phyloP scores from a whole-genome alignment of 2,888 invertebrate genomes.

The Caenorhabditis wallacei region DNA sequence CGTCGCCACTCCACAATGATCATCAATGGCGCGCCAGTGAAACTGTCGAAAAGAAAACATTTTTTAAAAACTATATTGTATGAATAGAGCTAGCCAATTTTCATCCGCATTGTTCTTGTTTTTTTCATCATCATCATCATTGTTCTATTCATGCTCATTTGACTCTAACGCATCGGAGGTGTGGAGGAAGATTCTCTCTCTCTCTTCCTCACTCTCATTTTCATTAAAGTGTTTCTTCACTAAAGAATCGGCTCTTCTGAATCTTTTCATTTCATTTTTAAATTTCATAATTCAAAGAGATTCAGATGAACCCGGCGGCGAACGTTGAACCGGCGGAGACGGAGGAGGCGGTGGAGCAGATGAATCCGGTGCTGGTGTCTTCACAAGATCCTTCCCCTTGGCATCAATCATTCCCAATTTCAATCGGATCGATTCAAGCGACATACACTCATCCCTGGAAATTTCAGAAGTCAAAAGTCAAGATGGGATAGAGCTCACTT shows the following conservation, averaged over 20 bases:
- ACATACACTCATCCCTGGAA: conserved; percentile 43
- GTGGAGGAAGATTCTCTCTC: background rate
- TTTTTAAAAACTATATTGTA: conserved; percentile 14
- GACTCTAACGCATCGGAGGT: conserved; percentile 3
- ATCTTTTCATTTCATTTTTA: background rate
- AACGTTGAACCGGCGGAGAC: conserved; percentile 4
- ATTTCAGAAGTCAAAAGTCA: background rate
- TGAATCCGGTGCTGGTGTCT: conserved; percentile 18
- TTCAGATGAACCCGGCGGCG: conserved; percentile 13
- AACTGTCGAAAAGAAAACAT: background rate
- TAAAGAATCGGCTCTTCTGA: background rate
- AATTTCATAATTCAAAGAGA: background rate
- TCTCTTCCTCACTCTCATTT: background rate
- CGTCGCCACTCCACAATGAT: conserved; percentile 14
- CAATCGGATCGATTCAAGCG: conserved; percentile 28
- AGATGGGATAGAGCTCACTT: conserved; percentile 8
- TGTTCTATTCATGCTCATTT: conserved; percentile 23
- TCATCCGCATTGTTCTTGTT: conserved; percentile 8
- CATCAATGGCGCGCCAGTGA: background rate
- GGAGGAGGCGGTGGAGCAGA: conserved; percentile 7
- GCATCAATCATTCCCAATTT: conserved; percentile 20
- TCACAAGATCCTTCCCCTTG: background rate
- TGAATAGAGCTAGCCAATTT: conserved; percentile 13
- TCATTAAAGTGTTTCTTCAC: conserved; percentile 29
- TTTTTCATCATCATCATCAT: too few relatives aligned